These are phyloP conservation scores for Phragmatobia fuliginosa DNA, from an alignment of 2,888 invertebrate species.

Conservation along the genomic window DNA sequence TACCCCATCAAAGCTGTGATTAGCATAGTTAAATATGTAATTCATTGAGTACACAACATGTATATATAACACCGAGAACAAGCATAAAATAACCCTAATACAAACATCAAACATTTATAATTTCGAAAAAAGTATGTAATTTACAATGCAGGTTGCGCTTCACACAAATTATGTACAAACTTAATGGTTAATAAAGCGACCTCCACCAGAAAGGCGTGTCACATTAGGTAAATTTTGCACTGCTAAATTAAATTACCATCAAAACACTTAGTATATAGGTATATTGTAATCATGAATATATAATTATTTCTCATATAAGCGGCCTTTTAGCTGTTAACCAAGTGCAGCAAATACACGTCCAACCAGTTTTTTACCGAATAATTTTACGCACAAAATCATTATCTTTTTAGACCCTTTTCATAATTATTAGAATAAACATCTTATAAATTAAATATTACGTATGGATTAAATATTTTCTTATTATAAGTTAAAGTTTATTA, in stretches of 20 bases:
- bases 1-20: conserved; percentile 41
- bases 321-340: conserved; percentile 5
- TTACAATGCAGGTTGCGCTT: conserved; percentile 11
- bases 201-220: conserved; percentile 17
- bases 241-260: conserved; percentile 17
- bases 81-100: neutral
- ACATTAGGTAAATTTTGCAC: conserved; percentile 15
- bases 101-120: conserved; percentile 9
- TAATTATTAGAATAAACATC: neutral
- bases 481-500: conserved; percentile 30
- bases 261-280: conserved; percentile 6
- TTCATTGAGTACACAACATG: conserved; percentile 6
- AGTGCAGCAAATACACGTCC: neutral
- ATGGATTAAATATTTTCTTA: conserved; percentile 6
- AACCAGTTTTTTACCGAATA: neutral
- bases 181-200: conserved; percentile 12
- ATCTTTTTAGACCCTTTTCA: neutral
- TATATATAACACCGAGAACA: conserved; percentile 7
- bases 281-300: conserved; percentile 8
- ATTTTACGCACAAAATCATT: neutral
- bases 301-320: neutral
- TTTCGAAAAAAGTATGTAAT: neutral
- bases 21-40: conserved; percentile 14
- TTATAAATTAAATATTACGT: conserved; percentile 1
- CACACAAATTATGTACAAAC: conserved; percentile 16